Percentiles rank a stretch among this genome's conserved stretches.
phyloP scores from a whole-genome alignment of 1,140 invertebrate species.

The Solenopsis fugax region DNA sequence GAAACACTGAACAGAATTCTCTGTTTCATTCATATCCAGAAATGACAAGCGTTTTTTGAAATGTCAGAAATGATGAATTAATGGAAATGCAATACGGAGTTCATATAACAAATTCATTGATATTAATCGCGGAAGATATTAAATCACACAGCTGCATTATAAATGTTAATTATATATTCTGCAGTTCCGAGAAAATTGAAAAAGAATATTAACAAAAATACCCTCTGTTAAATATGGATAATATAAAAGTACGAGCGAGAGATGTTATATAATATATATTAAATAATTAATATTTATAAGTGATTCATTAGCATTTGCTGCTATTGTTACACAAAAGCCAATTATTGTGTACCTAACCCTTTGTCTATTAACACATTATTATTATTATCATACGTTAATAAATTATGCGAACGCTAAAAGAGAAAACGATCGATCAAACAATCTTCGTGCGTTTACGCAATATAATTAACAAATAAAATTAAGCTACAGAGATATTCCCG shows the following conservation, averaged over 20 bases:
- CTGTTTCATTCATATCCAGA: not conserved
- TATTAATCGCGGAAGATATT: not conserved
- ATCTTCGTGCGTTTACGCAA: not conserved
- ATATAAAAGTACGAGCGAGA: not conserved
- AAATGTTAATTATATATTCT: too few species aligned
- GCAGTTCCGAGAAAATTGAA: not conserved
- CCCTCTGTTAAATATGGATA: not conserved
- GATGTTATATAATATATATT: not conserved
- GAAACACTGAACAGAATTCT: not conserved
- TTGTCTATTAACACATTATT: not conserved
- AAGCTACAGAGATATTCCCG: not conserved
- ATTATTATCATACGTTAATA: not conserved
- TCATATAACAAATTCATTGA: not conserved
- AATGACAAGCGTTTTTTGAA: not conserved
- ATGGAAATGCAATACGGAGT: not conserved
- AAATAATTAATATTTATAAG: slow-evolving; percentile 29
- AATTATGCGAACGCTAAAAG: not conserved
- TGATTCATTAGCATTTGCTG: not conserved
- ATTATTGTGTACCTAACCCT: not conserved
- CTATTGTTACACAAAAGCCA: not conserved
- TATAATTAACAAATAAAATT: slow-evolving; percentile 1
- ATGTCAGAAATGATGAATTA: not conserved
- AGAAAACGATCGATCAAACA: not conserved
- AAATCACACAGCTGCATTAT: not conserved
- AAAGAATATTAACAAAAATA: not conserved